These are phyloP conservation scores for Drosophila kurseongensis DNA, from an alignment of 1,140 invertebrate species.

Conservation along the genomic window DNA sequence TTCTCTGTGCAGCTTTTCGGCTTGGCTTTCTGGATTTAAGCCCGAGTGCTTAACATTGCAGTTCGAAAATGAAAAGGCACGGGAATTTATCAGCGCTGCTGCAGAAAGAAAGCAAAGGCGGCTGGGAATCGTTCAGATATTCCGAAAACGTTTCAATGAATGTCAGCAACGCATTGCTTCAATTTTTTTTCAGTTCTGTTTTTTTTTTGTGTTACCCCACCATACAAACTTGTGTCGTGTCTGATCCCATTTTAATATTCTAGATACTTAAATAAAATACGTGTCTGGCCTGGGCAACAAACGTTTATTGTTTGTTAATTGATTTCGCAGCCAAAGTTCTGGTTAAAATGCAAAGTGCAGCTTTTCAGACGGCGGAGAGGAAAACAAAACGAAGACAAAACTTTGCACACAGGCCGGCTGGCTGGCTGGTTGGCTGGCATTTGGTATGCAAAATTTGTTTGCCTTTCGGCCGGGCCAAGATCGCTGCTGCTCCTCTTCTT, in stretches of 20 bases:
- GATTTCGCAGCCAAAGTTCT: conserved; percentile 78
- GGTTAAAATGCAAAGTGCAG: conserved; percentile 84
- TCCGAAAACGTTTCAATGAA: conserved; percentile 81
- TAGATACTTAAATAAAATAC: conserved; percentile 84
- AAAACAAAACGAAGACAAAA: conserved; percentile 14
- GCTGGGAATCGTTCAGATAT: conserved; percentile 64
- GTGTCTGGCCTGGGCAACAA: conserved; percentile 81
- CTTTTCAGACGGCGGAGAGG: conserved; percentile 22
- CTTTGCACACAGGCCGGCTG: conserved; percentile 38
- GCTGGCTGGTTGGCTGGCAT: conserved; percentile 35
- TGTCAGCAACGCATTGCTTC: conserved; percentile 79
- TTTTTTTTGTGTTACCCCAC: conserved; percentile 5
- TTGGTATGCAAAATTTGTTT: conserved; percentile 83
- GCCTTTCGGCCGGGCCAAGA: conserved; percentile 54
- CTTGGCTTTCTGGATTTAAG: conserved; percentile 36
- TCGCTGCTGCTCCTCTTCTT: conserved; percentile 18
- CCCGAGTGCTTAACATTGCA: conserved; percentile 49
- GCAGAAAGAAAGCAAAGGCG: conserved; percentile 62
- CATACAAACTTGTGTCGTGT: conserved; percentile 59
- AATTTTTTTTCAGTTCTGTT: conserved; percentile 61
- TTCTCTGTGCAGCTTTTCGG: conserved; percentile 57
- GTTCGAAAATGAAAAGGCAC: conserved; percentile 41
- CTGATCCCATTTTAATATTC: conserved; percentile 84
- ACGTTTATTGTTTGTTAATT: conserved; percentile 84
- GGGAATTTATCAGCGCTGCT: conserved; percentile 40